Evolutionary conservation across 2,888 invertebrate species (phyloP), one percentile per base, ranked within the genome.

Genomic region (Tigriopus californicus): DNA sequence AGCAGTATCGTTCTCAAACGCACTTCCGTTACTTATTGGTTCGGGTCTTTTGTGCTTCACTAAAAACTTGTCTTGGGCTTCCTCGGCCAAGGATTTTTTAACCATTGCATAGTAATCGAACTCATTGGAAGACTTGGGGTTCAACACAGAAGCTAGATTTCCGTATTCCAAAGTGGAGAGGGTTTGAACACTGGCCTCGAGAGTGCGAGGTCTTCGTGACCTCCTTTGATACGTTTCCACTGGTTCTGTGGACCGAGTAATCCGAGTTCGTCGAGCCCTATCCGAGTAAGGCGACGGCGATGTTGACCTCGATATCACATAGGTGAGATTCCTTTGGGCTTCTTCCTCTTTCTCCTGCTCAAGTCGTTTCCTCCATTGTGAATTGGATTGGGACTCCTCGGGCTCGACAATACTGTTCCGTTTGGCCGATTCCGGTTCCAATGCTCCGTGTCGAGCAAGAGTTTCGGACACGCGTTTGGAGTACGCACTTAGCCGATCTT

Each of bases 21-120:
- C 33, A 33, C 33, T 8, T n/a, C 33, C n/a, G 11, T 53, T 20
- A 15, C 5, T 24, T 4, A n/a, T 5, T 6, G 44, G 22, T n/a
- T 58, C 58, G 15, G 24, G 12, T 20, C 15, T 47, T 12, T 58
- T 22, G 15, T 24, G 20, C n/a, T 25, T 25, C 2, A 22, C 41
- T 10, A 15, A 44, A 2, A 44, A 15, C 11, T 20, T 24, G 15
- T 58, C 58, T 25, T 20, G n/a, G n/a, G 46, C 33, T 22, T n/a
- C 15, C 20, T 58, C 58, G n/a, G 15, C 25, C 12, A 58, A 49
- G 15, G 58, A 40, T 25, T 58, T 24, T 25, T 58, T 56, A 13
- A 56, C 25, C 22, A 42, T 20, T 18, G 56, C 56, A 56, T 46
- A 56, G 18, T 56, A 56, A 25, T 56, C 56, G 46, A 56, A 56